Base-by-base conservation (phyloP, 2,113 vertebrate genomes). In the Macquaria ambigua region DNA sequence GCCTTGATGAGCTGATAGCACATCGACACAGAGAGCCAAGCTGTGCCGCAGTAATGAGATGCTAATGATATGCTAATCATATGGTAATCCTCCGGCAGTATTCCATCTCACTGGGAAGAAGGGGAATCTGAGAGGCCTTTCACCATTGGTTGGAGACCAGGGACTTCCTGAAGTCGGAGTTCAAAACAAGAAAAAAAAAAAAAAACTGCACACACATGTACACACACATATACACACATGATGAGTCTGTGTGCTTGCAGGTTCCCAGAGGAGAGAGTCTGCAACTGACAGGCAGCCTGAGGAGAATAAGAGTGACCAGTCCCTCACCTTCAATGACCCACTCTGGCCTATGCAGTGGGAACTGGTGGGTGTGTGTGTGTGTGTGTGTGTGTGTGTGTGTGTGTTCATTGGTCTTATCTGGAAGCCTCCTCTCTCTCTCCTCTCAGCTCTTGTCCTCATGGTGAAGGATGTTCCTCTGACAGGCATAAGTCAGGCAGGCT, bases 311-410 rank as follows among this genome's bases (percentile, higher is more conserved):
- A 91, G 79, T 69, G 92, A 90, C 94, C 94, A 94, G 87, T 91
- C 90, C 93, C 96, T 97, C 95, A 92, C 96, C 95, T 97, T 97
- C 96, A 97, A 97, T 95, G 97, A 97, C 95, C 96, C 96, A 86
- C 96, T 95, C 84, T 97, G 97, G 95, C 94, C 95, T 93, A 73
- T 94, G 93, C 91, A 94, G 91, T 96, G 94, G 93, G 94, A 97
- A 93, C 93, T 96, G 95, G 96, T 97, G 94, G 88, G 96, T 94
- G 15, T 80, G 58, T 82, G 58, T 81, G 25, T 82, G 67, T 71
- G 25, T 43, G 59, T 75, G 46, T 84, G 46, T 78, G 55, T 87
- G 74, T 58, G 28, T 59, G 43, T 79, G 43, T 53, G 34, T 79
- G 31, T 76, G 11, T 78, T 78, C 77, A 87, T 82, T 62, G 78